A percentile compares a stretch with the other conserved stretches of the same genome.
These are phyloP conservation scores for Rhopalosiphum nymphaeae DNA, from an alignment of 2,888 invertebrate species.

Conservation along the genomic window DNA sequence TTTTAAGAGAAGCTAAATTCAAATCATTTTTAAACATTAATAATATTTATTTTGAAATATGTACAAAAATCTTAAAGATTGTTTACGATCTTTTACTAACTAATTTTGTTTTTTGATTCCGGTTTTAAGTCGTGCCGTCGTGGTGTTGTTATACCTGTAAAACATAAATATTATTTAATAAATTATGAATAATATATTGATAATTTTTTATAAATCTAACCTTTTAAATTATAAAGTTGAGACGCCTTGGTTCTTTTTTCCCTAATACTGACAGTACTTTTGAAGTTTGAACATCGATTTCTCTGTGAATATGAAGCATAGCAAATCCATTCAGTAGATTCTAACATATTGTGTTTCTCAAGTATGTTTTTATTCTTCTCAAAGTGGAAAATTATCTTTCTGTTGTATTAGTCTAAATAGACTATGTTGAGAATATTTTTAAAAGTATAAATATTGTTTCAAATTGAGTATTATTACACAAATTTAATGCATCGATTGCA, in stretches of 20 bases:
- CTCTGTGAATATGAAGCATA: neutral
- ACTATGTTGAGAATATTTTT: conserved; percentile 29
- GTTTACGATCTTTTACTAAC: no score
- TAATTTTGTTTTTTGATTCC: no score
- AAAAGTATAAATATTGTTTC: conserved; percentile 13
- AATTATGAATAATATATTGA: conserved; percentile 8
- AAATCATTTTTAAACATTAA: no score
- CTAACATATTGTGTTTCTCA: no score
- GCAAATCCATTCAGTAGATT: no score
- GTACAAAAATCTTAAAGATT: no score
- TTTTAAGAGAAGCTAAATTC: no score
- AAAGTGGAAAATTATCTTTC: no score
- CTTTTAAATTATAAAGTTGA: conserved; percentile 20
- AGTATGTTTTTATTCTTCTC: no score
- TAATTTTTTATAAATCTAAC: neutral
- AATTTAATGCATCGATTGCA: neutral
- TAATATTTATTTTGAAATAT: no score
- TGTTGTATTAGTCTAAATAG: conserved; percentile 9
- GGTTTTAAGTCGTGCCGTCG: no score
- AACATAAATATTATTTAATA: neutral
- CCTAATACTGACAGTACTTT: neutral
- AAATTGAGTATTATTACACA: neutral
- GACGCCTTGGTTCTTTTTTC: conserved; percentile 1
- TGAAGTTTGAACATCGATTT: conserved; percentile 12
- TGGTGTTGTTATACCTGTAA: no score